phyloP scores from a whole-genome alignment of 2,888 invertebrate species.

The Amphipyra tragopoginis region DNA sequence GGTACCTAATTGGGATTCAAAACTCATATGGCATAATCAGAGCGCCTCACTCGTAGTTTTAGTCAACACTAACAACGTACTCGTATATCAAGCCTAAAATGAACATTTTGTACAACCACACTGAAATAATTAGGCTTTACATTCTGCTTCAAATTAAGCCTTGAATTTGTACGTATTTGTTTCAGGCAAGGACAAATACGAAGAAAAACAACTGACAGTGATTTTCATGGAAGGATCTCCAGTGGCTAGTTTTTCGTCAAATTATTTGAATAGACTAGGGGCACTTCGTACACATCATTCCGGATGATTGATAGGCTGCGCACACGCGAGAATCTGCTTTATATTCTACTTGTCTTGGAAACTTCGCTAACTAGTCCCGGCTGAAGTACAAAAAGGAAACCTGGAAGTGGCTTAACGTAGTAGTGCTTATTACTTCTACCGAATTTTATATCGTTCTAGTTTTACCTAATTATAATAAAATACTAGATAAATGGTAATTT shows the following conservation, averaged over 20 bases:
- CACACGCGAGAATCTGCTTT: constrained; percentile 76
- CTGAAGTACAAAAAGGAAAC: constrained; percentile 26
- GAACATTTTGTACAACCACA: neutral
- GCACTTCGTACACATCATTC: constrained; percentile 65
- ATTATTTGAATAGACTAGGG: constrained; percentile 56
- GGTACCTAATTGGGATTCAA: constrained; percentile 11
- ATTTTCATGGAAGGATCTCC: constrained; percentile 18
- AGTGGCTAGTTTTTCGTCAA: constrained; percentile 8
- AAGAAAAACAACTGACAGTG: neutral
- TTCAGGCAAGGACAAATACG: neutral
- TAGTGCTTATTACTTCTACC: too few species aligned
- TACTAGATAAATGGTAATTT: too few species aligned
- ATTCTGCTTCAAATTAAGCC: neutral
- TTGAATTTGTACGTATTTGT: neutral
- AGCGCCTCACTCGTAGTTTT: constrained; percentile 4
- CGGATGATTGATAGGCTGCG: constrained; percentile 74
- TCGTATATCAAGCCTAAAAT: constrained; percentile 2
- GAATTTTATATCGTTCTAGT: too few species aligned
- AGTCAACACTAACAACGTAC: constrained; percentile 10
- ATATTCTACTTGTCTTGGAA: constrained; percentile 78
- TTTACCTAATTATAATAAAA: too few species aligned
- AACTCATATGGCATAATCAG: constrained; percentile 13
- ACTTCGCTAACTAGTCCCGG: constrained; percentile 64
- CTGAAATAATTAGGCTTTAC: neutral
- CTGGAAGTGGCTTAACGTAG: constrained; percentile 15